phyloP scores from a whole-genome alignment of 2,797 vertebrate genomes.

The Sorex maritimensis region DNA sequence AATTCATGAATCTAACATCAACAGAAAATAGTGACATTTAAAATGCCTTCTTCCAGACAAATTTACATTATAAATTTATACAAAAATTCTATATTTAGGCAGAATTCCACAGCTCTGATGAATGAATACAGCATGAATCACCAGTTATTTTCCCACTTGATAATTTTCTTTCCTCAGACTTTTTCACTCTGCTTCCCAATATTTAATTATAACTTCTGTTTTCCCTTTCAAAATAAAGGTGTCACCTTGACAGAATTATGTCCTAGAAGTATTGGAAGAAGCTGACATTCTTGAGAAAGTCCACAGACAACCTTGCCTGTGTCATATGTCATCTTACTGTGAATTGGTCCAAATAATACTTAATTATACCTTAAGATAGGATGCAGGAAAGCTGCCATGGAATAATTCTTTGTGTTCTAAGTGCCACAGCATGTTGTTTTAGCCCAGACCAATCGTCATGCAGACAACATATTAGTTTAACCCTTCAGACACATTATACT shows the following conservation, averaged over 20 bases:
- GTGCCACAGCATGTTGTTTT: neutral
- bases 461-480: neutral
- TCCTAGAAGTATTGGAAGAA: constrained; percentile 36
- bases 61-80: neutral
- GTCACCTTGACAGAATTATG: constrained; percentile 56
- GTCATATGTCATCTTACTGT: constrained; percentile 8
- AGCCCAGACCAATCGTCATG: neutral
- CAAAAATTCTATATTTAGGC: constrained; percentile 13
- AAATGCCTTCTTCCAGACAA: constrained; percentile 16
- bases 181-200: constrained; percentile 47
- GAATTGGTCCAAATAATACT: constrained; percentile 64
- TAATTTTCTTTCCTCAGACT: constrained; percentile 54
- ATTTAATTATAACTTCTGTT: constrained; percentile 48
- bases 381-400: constrained; percentile 42
- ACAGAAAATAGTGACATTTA: constrained; percentile 51
- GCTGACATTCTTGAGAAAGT: constrained; percentile 14
- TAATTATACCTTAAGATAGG: constrained; percentile 46
- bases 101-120: constrained; percentile 21
- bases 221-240: constrained; percentile 63
- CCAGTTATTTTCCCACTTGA: neutral
- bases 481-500: neutral
- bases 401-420: constrained; percentile 29
- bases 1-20: constrained; percentile 37
- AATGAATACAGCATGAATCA: constrained; percentile 6
- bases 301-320: constrained; percentile 7